Evolutionary conservation across 2,888 invertebrate species (phyloP), one percentile per base, ranked within the genome.

Genomic region (Chaitophorus viminalis): DNA sequence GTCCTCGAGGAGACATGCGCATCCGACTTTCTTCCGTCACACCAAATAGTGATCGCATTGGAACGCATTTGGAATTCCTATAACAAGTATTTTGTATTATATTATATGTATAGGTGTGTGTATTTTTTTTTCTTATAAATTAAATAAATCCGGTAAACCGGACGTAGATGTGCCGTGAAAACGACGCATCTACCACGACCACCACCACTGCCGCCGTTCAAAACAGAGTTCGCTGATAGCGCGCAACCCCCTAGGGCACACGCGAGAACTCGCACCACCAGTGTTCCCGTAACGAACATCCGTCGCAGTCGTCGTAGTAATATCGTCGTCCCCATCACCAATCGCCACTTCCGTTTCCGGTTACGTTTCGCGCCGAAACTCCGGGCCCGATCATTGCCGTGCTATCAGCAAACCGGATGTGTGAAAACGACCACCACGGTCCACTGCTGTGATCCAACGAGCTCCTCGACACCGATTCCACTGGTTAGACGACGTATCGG

Each of bases 211-310:
- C 33, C 25, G 11, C 54, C 82, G 54, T 36, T 65, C 11, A 9
- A 65, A 75, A 83, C 54, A 83, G 83, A 83, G 83, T 83, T 75
- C 83, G 83, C 83, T 74, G 83, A 75, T 60, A 39, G 75, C n/a
- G 25, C 39, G 3, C 25, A n/a, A 21, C 36, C 72, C 72, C 36
- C 82, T n/a, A 33, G 74, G 75, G 72, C 29, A n/a, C 39, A 60
- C 65, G 31, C 82, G 82, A 83, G 36, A n/a, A 25, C 75, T 1
- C n/a, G 25, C 31, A 39, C 74, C 75, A 36, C 31, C 79, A 76
- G 83, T 65, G 75, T 76, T 39, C 83, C 65, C 39, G 83, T 18
- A 25, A 75, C 75, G 75, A 84, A 76, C 8, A n/a, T 39, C 65
- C 83, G 46, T 25, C 82, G 75, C 75, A 31, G 75, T 76, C 60